Evolutionary conservation across 2,888 invertebrate species (phyloP).

Genomic region (Mantis religiosa): DNA sequence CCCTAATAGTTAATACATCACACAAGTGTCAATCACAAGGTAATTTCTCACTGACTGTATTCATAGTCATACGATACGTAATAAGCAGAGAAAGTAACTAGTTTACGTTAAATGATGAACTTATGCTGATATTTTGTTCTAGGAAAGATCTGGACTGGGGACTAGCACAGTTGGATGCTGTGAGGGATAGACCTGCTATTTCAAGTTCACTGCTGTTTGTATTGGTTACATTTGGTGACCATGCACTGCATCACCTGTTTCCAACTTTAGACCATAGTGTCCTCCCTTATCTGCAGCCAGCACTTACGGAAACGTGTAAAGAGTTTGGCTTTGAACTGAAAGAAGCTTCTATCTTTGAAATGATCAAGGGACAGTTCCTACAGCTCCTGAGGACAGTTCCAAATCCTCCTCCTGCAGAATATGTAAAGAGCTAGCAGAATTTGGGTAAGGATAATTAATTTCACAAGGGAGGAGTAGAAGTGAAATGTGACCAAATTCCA

Average conservation of each 20-base stretch:
- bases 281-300: slow-evolving; percentile 60
- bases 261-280: slow-evolving; percentile 76
- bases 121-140: slow-evolving; percentile 35
- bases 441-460: background rate
- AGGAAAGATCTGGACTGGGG: slow-evolving; percentile 69
- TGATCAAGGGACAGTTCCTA: slow-evolving; percentile 62
- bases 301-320: slow-evolving; percentile 57
- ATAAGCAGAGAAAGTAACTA: no score
- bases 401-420: slow-evolving; percentile 37
- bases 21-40: no score
- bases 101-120: no score
- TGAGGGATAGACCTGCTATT: slow-evolving; percentile 66
- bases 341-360: slow-evolving; percentile 50
- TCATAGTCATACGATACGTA: no score
- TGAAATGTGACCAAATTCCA: no score
- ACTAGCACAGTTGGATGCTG: slow-evolving; percentile 67
- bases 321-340: slow-evolving; percentile 57
- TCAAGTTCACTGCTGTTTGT: slow-evolving; percentile 62
- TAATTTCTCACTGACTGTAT: no score
- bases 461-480: background rate
- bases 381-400: slow-evolving; percentile 52
- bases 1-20: no score
- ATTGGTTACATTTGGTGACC: slow-evolving; percentile 71
- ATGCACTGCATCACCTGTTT: slow-evolving; percentile 74
- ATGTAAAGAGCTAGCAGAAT: background rate